Conservation (phyloP, 2,797 vertebrate species). For the Thamnophis elegans region DNA sequence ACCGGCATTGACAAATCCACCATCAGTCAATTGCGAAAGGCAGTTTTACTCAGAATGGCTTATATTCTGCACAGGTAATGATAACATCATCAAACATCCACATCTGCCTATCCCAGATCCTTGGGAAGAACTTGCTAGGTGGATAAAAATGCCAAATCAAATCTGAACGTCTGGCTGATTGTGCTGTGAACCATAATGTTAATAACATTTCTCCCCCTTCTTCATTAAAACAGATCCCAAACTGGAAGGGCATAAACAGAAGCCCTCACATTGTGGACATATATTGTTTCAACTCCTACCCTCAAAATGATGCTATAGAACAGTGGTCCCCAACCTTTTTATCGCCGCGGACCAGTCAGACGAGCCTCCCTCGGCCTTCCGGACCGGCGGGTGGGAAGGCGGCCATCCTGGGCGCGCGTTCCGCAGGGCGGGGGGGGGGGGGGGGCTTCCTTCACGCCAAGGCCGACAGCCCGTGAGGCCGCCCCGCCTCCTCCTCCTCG, state of each 20-base stretch:
- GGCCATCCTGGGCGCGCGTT: too few species aligned
- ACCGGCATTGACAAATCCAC: background rate
- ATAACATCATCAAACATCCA: background rate
- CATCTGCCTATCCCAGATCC: background rate
- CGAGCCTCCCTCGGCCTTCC: too few species aligned
- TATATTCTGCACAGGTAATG: background rate
- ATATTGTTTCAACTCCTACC: too few species aligned
- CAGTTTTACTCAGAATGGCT: background rate
- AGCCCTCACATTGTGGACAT: too few species aligned
- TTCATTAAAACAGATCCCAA: background rate
- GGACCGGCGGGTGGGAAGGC: too few species aligned
- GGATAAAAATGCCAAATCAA: background rate
- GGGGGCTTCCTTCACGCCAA: too few species aligned
- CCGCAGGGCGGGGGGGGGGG: too few species aligned
- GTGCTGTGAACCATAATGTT: background rate
- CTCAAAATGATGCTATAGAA: too few species aligned
- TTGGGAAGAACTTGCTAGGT: background rate
- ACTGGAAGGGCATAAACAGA: background rate
- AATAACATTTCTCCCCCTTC: background rate
- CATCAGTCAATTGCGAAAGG: background rate
- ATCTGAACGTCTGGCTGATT: background rate
- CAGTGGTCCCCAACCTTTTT: too few species aligned
- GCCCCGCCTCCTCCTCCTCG: too few species aligned
- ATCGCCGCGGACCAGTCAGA: too few species aligned
- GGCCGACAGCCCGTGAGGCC: too few species aligned